Percentiles rank a stretch among this genome's conserved stretches.
phyloP scores from a whole-genome alignment of 92 coral and sea anemone species.

The Anthopleura xanthogrammica region DNA sequence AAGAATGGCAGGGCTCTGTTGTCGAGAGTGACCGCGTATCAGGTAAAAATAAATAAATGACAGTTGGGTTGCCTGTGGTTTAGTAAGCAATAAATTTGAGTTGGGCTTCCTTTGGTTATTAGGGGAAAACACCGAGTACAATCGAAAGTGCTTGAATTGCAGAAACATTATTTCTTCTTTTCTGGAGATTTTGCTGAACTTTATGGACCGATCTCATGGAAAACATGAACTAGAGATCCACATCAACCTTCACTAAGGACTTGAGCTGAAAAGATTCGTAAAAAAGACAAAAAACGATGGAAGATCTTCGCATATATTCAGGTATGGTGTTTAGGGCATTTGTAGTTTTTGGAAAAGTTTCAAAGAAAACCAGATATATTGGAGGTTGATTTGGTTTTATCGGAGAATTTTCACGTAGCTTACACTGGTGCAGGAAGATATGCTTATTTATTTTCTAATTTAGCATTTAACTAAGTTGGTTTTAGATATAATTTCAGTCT shows the following conservation, averaged over 20 bases:
- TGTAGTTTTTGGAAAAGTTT: not conserved
- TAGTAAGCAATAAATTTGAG: not conserved
- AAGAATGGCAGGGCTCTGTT: too few species aligned
- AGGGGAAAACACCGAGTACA: not conserved
- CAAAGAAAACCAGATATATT: not conserved
- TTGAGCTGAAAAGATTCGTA: not conserved
- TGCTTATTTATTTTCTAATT: too few species aligned
- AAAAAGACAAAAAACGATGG: not conserved
- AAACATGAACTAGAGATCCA: not conserved
- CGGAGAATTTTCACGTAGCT: too few species aligned
- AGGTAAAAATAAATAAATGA: too few species aligned
- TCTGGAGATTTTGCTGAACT: not conserved
- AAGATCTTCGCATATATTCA: not conserved
- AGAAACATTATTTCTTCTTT: not conserved
- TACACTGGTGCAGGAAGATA: too few species aligned
- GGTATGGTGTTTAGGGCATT: not conserved
- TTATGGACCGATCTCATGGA: not conserved
- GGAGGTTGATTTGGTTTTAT: not conserved
- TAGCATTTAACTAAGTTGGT: too few species aligned
- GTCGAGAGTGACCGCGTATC: too few species aligned
- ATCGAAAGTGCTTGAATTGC: not conserved
- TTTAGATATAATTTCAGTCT: too few species aligned
- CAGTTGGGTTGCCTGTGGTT: not conserved
- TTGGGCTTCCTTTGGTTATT: not conserved
- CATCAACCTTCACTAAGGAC: not conserved